These are phyloP conservation scores for Temnopleurus reevesii DNA, from an alignment of 53 echinoderm and acorn worm species.

Conservation along the genomic window DNA sequence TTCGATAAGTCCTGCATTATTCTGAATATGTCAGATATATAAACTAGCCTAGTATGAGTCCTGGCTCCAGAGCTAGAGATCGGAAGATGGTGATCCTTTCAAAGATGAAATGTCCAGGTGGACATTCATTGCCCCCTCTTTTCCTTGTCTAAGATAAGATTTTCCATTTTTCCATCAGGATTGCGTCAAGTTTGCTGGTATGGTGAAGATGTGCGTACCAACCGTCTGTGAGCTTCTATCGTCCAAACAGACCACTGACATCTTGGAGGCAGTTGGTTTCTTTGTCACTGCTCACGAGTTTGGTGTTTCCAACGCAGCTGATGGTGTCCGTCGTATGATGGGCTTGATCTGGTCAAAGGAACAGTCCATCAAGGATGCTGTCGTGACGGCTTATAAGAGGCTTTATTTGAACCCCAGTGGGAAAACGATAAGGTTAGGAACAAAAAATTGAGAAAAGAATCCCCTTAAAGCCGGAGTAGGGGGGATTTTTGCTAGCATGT, in stretches of 20 bases:
- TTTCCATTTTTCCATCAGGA: constrained; percentile 62
- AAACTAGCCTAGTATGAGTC: too few relatives aligned
- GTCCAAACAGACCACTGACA: constrained; percentile 89
- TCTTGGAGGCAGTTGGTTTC: constrained; percentile 86
- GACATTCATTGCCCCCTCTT: not conserved
- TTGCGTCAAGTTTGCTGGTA: constrained; percentile 87
- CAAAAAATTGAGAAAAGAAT: too few relatives aligned
- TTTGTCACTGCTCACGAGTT: constrained; percentile 94
- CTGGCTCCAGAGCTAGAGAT: too few relatives aligned
- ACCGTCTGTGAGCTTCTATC: constrained; percentile 85
- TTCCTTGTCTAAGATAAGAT: not conserved
- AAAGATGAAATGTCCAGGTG: not conserved
- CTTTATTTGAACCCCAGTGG: constrained; percentile 84
- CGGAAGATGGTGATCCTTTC: too few relatives aligned
- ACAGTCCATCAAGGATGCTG: constrained; percentile 89
- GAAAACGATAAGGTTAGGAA: constrained; percentile 70
- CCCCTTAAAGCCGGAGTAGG: too few relatives aligned
- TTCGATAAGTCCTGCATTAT: too few relatives aligned
- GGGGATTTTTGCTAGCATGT: too few relatives aligned
- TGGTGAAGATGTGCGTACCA: constrained; percentile 88
- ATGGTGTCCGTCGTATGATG: constrained; percentile 94
- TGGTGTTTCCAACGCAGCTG: constrained; percentile 78
- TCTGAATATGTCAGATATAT: too few relatives aligned
- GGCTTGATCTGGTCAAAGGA: constrained; percentile 95
- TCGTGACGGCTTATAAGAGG: constrained; percentile 85